Base-by-base conservation (phyloP, 2,113 vertebrate species). In the Tragelaphus strepsiceros region DNA sequence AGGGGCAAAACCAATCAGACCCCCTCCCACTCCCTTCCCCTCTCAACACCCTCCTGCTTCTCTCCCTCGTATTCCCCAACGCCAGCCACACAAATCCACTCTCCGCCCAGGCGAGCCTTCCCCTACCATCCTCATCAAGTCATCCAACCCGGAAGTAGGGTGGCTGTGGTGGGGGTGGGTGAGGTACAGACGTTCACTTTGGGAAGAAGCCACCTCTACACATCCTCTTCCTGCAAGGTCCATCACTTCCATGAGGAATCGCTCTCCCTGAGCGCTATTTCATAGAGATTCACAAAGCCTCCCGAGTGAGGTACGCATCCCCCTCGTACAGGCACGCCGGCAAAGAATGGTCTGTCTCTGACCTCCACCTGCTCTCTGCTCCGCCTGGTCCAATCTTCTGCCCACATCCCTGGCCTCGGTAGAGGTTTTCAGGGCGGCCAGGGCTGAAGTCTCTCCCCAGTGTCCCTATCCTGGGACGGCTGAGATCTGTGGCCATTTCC, bases 231-330 rank as follows among this genome's bases (percentile, higher is more conserved):
- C 46, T 5, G 22, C 46, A 81, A 19, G 46, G 46, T 81, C 78
- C 78, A 32, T 81, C 46, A 51, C 46, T 81, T 32, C 46, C 78
- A 81, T 19, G 46, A 51, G 16, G 78, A 49, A 51, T 81, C 10
- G 0, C 78, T 28, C 28, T 32, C 46, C 16, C 78, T 81, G 28
- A 12, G 30, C 1, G 1, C 28, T 81, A 21, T 53, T 81, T 28
- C 8, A 0, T 43, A 43, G 77, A 80, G 26, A 5, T 16, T 35
- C n/a, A 71, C 67, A 46, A 49, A 28, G 7, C 77, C 77, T 10
- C 43, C 43, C 7, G 0, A 17, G 43, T 30, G 5, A 2, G 26
- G 16, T 30, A 19, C 1, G 10, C 78, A 81, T 11, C 46, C 28
- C 15, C 78, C 39, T 5, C 39, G 5, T 32, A 51, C 16, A 19